Percentiles rank a stretch among this genome's conserved stretches.
phyloP scores from a whole-genome alignment of 1,140 invertebrate species.

The Propsilocerus akamusi region DNA sequence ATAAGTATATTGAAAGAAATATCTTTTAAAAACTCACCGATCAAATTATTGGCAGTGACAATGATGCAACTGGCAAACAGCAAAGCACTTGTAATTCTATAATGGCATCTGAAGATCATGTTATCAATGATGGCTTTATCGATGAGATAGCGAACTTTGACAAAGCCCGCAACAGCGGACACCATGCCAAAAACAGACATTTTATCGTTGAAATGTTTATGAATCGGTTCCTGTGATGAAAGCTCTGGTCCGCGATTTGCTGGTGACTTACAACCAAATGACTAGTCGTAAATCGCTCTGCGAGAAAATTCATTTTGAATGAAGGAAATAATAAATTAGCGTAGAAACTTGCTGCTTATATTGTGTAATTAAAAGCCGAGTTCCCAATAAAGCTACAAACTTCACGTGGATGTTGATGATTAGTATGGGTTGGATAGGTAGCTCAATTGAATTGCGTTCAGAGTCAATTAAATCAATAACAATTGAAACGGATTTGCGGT shows the following conservation, averaged over 20 bases:
- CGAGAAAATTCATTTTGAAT: too few species aligned
- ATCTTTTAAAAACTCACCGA: constrained; percentile 39
- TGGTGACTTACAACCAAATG: not conserved
- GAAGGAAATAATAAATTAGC: not conserved
- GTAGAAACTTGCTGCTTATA: not conserved
- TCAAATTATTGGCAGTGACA: constrained; percentile 72
- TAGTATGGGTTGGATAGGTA: too few species aligned
- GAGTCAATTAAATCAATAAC: too few species aligned
- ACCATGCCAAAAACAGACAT: constrained; percentile 69
- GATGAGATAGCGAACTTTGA: constrained; percentile 67
- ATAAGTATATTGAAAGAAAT: not conserved
- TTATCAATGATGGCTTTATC: constrained; percentile 80
- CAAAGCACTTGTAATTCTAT: constrained; percentile 71
- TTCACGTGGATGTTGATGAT: too few species aligned
- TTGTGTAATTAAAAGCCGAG: too few species aligned
- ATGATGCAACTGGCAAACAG: constrained; percentile 74
- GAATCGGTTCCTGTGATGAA: not conserved
- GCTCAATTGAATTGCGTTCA: too few species aligned
- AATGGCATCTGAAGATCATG: constrained; percentile 76
- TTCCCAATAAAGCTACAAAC: too few species aligned
- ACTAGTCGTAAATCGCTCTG: not conserved
- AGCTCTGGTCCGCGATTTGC: not conserved
- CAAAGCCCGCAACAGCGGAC: constrained; percentile 64
- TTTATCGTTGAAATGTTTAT: constrained; percentile 11
- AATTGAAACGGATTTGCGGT: too few species aligned